Evolutionary conservation across 2,888 invertebrate species (phyloP).

Genomic region (Lacanobia oleracea): DNA sequence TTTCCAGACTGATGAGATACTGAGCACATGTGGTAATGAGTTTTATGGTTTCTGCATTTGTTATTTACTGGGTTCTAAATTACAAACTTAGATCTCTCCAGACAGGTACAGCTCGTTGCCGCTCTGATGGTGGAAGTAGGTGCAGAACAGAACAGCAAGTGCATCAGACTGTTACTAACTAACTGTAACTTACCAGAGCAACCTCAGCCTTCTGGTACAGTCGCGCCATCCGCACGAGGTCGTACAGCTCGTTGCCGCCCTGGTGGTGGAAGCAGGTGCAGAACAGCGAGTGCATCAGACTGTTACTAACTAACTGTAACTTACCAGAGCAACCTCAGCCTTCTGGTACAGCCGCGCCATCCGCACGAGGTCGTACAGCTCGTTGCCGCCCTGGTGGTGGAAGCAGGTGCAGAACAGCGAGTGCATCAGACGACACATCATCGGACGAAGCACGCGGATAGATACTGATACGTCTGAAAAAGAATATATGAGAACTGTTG

Average conservation of each 20-base stretch:
- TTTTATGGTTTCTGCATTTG: no score
- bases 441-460: slow-evolving; percentile 90
- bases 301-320: slow-evolving; percentile 57
- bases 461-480: slow-evolving; percentile 93
- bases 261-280: slow-evolving; percentile 93
- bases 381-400: slow-evolving; percentile 90
- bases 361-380: slow-evolving; percentile 90
- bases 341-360: slow-evolving; percentile 92
- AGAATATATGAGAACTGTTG: no score
- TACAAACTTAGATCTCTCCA: no score
- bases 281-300: slow-evolving; percentile 92
- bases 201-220: slow-evolving; percentile 93
- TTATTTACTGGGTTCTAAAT: no score
- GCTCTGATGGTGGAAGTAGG: slow-evolving; percentile 91
- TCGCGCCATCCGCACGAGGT: slow-evolving; percentile 91
- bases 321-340: slow-evolving; percentile 92
- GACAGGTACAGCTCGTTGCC: slow-evolving; percentile 89
- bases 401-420: slow-evolving; percentile 94
- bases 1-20: no score
- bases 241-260: slow-evolving; percentile 89
- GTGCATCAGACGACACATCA: slow-evolving; percentile 93
- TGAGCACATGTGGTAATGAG: no score
- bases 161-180: slow-evolving; percentile 89
- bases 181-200: slow-evolving; percentile 87
- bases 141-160: slow-evolving; percentile 93